Conservation (phyloP, 2,888 invertebrate genomes). For the Theodoxus fluviatilis region DNA sequence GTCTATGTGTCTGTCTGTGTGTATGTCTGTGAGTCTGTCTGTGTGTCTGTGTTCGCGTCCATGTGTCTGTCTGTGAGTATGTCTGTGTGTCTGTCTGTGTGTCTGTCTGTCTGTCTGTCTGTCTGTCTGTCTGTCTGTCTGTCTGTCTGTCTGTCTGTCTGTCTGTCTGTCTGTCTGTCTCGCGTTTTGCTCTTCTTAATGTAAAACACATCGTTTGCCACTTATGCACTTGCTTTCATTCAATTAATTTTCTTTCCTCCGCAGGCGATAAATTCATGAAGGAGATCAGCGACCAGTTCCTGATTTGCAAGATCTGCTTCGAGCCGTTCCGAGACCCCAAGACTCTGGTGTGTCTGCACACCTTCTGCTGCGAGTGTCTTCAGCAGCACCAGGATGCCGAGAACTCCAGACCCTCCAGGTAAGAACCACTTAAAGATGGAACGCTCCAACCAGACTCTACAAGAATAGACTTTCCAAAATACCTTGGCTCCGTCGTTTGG, state of each 20-base stretch:
- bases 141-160: slow-evolving; percentile 17
- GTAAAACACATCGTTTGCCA: neutral
- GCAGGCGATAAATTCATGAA: slow-evolving; percentile 46
- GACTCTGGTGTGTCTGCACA: slow-evolving; percentile 61
- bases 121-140: slow-evolving; percentile 7
- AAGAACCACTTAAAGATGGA: too few relatives aligned
- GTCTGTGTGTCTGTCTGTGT: slow-evolving; percentile 9
- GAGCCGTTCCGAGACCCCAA: slow-evolving; percentile 63
- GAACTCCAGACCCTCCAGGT: slow-evolving; percentile 44
- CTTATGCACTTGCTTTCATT: neutral
- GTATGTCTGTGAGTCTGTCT: slow-evolving; percentile 5
- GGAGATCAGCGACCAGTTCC: slow-evolving; percentile 64
- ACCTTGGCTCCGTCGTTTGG: too few relatives aligned
- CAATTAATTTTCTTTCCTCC: neutral
- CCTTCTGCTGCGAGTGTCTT: slow-evolving; percentile 62
- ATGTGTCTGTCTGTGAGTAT: slow-evolving; percentile 6
- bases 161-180: neutral
- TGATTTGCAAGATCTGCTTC: slow-evolving; percentile 62
- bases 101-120: slow-evolving; percentile 8
- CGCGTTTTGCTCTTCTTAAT: neutral
- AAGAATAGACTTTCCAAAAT: too few relatives aligned
- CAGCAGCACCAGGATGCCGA: slow-evolving; percentile 62
- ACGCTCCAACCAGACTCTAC: too few relatives aligned
- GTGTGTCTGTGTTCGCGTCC: slow-evolving; percentile 1
- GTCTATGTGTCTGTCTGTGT: slow-evolving; percentile 4